Conservation (phyloP, 2,113 vertebrate genomes). For the Entelurus aequoreus region DNA sequence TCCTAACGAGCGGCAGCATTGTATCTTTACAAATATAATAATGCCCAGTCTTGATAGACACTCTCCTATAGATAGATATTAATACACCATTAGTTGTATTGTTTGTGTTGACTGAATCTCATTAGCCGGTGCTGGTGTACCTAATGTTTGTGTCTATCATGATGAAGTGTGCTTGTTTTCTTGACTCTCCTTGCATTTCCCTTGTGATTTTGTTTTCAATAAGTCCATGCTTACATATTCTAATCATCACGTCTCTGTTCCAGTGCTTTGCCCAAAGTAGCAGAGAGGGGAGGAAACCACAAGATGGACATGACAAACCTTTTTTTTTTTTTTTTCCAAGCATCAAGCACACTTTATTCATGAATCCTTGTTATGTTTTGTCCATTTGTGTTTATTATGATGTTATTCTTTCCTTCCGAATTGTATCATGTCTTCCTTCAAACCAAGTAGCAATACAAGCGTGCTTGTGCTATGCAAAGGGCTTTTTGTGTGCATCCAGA, state of each 20-base stretch:
- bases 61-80: no score
- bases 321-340: constrained; percentile 15
- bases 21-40: no score
- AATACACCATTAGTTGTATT: neutral
- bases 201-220: neutral
- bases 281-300: constrained; percentile 1
- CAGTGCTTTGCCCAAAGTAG: constrained; percentile 75
- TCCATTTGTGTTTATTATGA: constrained; percentile 33
- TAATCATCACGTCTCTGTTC: constrained; percentile 28
- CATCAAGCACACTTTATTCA: constrained; percentile 45
- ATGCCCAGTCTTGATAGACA: no score
- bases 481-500: constrained; percentile 24
- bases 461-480: constrained; percentile 2
- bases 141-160: neutral
- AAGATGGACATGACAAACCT: constrained; percentile 33
- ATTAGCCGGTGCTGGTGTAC: neutral
- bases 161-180: neutral
- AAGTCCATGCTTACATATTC: neutral
- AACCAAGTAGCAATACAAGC: neutral
- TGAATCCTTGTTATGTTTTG: constrained; percentile 31
- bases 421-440: constrained; percentile 17
- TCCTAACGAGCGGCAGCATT: no score
- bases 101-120: neutral
- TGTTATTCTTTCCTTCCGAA: neutral
- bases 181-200: constrained; percentile 11